Conservation (phyloP, 2,113 vertebrate species). For the Dendropsophus ebraccatus region DNA sequence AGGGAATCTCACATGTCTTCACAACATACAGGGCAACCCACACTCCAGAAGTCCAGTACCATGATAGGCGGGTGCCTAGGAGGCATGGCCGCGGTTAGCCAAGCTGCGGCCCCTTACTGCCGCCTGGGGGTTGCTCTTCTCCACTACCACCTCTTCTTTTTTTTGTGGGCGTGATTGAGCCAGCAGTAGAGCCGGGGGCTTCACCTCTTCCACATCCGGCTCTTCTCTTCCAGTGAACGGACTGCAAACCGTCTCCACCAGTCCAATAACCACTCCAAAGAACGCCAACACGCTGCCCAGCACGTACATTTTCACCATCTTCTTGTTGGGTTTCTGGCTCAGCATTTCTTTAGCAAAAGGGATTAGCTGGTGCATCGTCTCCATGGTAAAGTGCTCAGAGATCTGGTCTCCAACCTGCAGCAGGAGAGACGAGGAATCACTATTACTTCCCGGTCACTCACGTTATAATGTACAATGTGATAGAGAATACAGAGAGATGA, state of each 20-base stretch:
- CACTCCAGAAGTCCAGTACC: neutral
- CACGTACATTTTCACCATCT: constrained; percentile 86
- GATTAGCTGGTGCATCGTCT: constrained; percentile 81
- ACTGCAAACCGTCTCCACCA: constrained; percentile 81
- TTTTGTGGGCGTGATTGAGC: neutral
- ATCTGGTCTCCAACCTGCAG: neutral
- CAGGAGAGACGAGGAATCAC: neutral
- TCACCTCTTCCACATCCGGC: constrained; percentile 62
- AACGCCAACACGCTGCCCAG: constrained; percentile 85
- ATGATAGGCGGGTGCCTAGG: constrained; percentile 58
- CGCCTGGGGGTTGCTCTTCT: constrained; percentile 54
- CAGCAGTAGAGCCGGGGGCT: neutral
- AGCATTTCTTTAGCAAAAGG: constrained; percentile 86
- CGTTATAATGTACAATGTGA: too few species aligned
- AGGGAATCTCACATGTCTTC: constrained; percentile 21
- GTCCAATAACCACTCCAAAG: constrained; percentile 77
- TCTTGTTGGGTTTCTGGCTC: constrained; percentile 76
- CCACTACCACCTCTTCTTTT: constrained; percentile 31
- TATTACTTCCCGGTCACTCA: too few species aligned
- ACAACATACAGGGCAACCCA: neutral
- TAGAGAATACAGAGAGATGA: too few species aligned
- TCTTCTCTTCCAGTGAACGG: constrained; percentile 73
- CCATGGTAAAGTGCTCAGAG: constrained; percentile 70
- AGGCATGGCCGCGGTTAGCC: constrained; percentile 77
- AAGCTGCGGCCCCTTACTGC: constrained; percentile 62